A percentile compares a stretch with the other conserved stretches of the same genome.
Conservation (phyloP, 2,113 vertebrate species). For the Cyprinodon variegatus region DNA sequence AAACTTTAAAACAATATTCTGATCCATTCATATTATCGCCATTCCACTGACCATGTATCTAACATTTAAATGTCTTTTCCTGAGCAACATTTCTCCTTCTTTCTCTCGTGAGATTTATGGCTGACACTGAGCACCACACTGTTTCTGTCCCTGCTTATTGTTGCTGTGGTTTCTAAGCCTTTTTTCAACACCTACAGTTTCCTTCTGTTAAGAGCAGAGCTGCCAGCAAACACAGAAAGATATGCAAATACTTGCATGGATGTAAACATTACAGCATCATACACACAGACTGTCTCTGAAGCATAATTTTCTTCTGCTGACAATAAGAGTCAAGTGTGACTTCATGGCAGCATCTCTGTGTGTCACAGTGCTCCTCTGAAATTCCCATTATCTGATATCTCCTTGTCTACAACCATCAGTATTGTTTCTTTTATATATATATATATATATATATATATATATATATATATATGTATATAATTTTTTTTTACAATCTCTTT, state of each 20-base stretch:
- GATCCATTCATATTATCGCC: conserved; percentile 10
- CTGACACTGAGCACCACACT: conserved; percentile 36
- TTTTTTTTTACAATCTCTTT: not conserved
- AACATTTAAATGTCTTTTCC: conserved; percentile 32
- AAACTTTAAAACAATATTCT: not conserved
- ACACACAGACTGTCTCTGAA: conserved; percentile 46
- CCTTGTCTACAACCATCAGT: conserved; percentile 42
- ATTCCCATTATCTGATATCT: conserved; percentile 42
- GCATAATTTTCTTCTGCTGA: conserved; percentile 66
- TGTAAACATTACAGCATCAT: conserved; percentile 57
- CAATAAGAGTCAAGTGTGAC: conserved; percentile 66
- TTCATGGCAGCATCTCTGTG: conserved; percentile 52
- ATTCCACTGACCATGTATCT: conserved; percentile 18
- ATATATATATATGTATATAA: too few species aligned
- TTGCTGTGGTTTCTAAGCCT: conserved; percentile 29
- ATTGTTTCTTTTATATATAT: conserved; percentile 2
- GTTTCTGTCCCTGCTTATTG: conserved; percentile 31
- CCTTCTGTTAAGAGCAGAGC: conserved; percentile 35
- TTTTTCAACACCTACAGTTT: conserved; percentile 36
- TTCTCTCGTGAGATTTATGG: conserved; percentile 22
- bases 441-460: too few species aligned
- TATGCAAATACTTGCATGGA: conserved; percentile 31
- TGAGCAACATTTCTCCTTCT: conserved; percentile 5
- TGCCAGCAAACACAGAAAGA: conserved; percentile 38
- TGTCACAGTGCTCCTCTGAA: conserved; percentile 52